phyloP scores from a whole-genome alignment of 2,888 invertebrate species.

The Syritta pipiens region DNA sequence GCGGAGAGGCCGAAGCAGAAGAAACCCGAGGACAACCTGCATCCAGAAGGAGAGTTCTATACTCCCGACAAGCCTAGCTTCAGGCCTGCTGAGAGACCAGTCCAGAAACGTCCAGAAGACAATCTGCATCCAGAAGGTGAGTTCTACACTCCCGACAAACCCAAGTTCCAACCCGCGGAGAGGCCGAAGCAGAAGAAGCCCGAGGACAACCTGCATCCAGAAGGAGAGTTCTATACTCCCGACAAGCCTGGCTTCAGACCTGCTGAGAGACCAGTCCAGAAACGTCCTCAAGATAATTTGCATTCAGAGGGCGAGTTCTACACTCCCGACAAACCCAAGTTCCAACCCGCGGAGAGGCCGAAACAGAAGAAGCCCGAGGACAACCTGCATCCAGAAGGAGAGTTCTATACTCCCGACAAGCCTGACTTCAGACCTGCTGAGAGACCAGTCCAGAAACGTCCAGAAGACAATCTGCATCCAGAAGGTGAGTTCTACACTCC shows the following conservation, averaged over 20 bases:
- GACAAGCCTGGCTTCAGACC: conserved; percentile 76
- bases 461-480: conserved; percentile 80
- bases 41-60: conserved; percentile 81
- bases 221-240: conserved; percentile 81
- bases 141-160: conserved; percentile 72
- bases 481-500: conserved; percentile 81
- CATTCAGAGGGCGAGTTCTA: conserved; percentile 79
- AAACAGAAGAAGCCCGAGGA: conserved; percentile 78
- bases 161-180: conserved; percentile 78
- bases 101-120: conserved; percentile 81
- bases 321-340: conserved; percentile 71
- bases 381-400: conserved; percentile 82
- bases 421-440: conserved; percentile 81
- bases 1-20: conserved; percentile 79
- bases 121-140: conserved; percentile 75
- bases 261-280: conserved; percentile 73
- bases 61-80: conserved; percentile 75
- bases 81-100: conserved; percentile 79
- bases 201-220: conserved; percentile 80
- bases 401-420: conserved; percentile 80
- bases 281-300: conserved; percentile 81
- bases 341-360: conserved; percentile 79
- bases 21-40: conserved; percentile 81
- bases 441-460: conserved; percentile 77
- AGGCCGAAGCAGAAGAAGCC: conserved; percentile 72